Percentiles rank a stretch among this genome's conserved stretches.
These are phyloP conservation scores for Sciaenops ocellatus DNA, from an alignment of 2,797 vertebrate species.

Conservation along the genomic window DNA sequence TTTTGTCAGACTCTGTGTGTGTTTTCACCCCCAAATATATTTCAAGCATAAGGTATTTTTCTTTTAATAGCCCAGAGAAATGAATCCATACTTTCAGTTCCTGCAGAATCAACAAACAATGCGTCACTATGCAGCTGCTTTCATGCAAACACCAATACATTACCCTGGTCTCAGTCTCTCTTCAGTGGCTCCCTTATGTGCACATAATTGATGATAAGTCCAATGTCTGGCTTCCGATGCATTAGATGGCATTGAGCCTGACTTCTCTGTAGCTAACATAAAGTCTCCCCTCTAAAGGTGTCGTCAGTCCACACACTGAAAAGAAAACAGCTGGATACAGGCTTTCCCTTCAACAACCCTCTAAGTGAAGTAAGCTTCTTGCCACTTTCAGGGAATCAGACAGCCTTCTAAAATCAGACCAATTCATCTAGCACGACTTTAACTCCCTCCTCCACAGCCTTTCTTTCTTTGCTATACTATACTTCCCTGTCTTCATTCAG, in stretches of 20 bases:
- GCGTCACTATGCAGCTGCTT: constrained; percentile 17
- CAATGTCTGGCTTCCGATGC: constrained; percentile 25
- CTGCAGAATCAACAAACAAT: constrained; percentile 48
- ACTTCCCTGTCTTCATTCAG: constrained; percentile 22
- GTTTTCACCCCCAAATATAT: constrained; percentile 19
- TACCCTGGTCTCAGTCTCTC: constrained; percentile 18
- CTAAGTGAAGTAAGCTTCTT: constrained; percentile 5
- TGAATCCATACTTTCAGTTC: constrained; percentile 34
- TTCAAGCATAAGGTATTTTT: constrained; percentile 28
- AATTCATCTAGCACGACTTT: constrained; percentile 19
- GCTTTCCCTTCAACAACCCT: constrained; percentile 6
- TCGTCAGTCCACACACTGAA: constrained; percentile 9
- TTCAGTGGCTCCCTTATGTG: constrained; percentile 26
- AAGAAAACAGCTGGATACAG: constrained; percentile 31
- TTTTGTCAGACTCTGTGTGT: constrained; percentile 14
- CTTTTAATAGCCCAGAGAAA: constrained; percentile 24
- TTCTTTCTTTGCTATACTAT: constrained; percentile 15
- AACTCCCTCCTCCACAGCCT: background rate
- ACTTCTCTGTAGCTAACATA: constrained; percentile 18
- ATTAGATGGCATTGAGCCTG: constrained; percentile 22
- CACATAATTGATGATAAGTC: constrained; percentile 43
- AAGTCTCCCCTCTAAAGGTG: background rate
- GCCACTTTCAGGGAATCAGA: constrained; percentile 30
- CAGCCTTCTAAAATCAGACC: constrained; percentile 28
- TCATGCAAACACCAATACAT: constrained; percentile 40